Percentiles rank a stretch among this genome's conserved stretches.
These are phyloP conservation scores for Lagopus muta DNA, from an alignment of 2,113 vertebrate species.

Conservation along the genomic window DNA sequence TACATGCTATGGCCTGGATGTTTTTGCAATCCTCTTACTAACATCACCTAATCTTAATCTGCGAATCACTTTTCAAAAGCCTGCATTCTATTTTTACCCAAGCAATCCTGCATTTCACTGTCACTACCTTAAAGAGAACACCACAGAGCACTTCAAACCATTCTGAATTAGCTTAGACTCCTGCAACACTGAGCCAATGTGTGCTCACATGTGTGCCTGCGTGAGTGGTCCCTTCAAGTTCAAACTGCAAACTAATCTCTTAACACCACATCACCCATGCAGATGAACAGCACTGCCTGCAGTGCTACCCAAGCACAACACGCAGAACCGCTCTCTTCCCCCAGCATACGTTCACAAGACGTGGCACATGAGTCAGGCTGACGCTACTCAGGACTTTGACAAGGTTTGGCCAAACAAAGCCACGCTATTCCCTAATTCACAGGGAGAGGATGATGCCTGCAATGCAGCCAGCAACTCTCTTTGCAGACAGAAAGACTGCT, in stretches of 20 bases:
- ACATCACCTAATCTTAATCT: neutral
- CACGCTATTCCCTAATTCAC: neutral
- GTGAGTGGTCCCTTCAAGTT: neutral
- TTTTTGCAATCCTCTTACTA: neutral
- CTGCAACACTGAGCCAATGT: neutral
- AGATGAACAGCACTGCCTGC: neutral
- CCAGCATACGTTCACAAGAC: neutral
- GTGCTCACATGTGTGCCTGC: neutral
- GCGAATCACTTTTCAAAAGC: neutral
- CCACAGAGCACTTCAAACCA: neutral
- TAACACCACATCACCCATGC: neutral
- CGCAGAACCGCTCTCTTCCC: neutral
- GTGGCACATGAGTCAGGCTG: rapidly evolving
- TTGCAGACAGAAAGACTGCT: neutral
- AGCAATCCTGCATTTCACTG: neutral
- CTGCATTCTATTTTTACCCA: neutral
- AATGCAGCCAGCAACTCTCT: neutral
- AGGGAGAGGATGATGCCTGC: rapidly evolving
- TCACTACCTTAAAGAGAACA: neutral
- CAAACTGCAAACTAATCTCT: neutral
- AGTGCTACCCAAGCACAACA: neutral
- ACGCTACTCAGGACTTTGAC: neutral
- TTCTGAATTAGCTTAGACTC: neutral
- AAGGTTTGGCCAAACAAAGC: neutral
- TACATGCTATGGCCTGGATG: neutral